Evolutionary conservation across 64 coral and sea anemone species (phyloP), one percentile per base, ranked within the genome.

Genomic region (Platygyra sinensis): DNA sequence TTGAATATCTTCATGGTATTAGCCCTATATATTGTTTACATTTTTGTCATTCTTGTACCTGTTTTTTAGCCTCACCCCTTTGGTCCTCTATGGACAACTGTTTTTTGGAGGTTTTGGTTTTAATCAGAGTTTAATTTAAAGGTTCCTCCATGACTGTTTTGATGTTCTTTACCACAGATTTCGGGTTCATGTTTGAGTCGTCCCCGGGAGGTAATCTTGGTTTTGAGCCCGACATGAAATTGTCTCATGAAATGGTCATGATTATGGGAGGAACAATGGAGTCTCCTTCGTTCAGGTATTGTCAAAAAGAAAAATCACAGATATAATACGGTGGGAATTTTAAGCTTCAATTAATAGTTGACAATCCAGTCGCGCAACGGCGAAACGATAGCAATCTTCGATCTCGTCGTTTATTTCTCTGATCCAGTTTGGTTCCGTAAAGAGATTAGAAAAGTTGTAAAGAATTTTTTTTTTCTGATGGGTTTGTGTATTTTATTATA

Each of bases 191-290:
- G 97, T 99, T 99, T 33, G 97, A 99, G 50, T 99, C 97, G 22
- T 99, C 97, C 17, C 97, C 97, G 52, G 97, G 97, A 49, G 97
- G 97, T 16, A 99, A 99, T 65, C 79, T 99, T 31, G 97, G 97
- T 55, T 99, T 99, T 94, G 97, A 99, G 75, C 97, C 97, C 14
- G 97, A 99, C 80, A 99, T 99, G 97, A 99, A 99, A 42, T 80
- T 99, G 18, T 96, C 94, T 50, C 97, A 99, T 28, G 97, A 99
- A 83, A 99, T 99, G 97, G 97, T 99, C 2, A 96, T 99, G 94
- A 99, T 99, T 4, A 99, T 99, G 97, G 97, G 97, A 74, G 91
- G 97, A 8, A 99, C 91, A 7, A 99, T 99, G 97, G 97, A 99
- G 79, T 99, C 97, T 1, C 97, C 94, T 11, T 89, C 94, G 16